Evolutionary conservation across 1,140 invertebrate species (phyloP), one percentile per base, ranked within the genome.

Genomic region (Tetramorium simillimum): DNA sequence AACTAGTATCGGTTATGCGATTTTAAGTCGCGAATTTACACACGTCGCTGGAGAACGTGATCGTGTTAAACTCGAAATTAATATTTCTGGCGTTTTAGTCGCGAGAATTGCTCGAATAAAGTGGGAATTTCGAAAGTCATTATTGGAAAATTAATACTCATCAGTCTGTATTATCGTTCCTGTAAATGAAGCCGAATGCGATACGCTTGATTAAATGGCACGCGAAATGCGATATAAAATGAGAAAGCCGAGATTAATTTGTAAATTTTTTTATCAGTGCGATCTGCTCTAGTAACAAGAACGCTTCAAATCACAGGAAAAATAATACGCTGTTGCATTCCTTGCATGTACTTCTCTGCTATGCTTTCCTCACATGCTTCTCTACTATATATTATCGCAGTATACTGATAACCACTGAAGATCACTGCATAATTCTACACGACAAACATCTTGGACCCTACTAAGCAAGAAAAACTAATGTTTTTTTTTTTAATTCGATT

Each of bases 71-170:
- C 14, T 51, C n/a, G 9, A 40, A 53, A 80, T 69, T 69, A 80
- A 80, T 80, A 80, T 40, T 80, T 69, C 43, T 67, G 28, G 14
- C 28, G 14, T 78, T 63, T 33, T 78, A 78, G 51, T 46, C 16
- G 24, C 46, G 60, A 80, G n/a, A 69, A 80, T 80, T 67, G 62
- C 14, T 53, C 28, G 28, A 80, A 80, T 80, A 80, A 80, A 80
- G 62, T 80, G 14, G 46, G 16, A 80, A 80, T 80, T 80, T 80
- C 62, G 28, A 80, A 80, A 80, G 60, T 43, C 62, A 65, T 80
- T 80, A 80, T 67, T n/a, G 33, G 77, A 80, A 80, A 80, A 69
- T 67, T 53, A 78, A 65, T 65, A 80, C 77, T 67, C 33, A 80
- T 80, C 33, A 67, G 43, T 67, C 28, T 80, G 46, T 69, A 80